Percentiles rank a stretch among this genome's conserved stretches.
Conservation (phyloP, 2,888 invertebrate genomes). For the Tetanocera ferruginea region DNA sequence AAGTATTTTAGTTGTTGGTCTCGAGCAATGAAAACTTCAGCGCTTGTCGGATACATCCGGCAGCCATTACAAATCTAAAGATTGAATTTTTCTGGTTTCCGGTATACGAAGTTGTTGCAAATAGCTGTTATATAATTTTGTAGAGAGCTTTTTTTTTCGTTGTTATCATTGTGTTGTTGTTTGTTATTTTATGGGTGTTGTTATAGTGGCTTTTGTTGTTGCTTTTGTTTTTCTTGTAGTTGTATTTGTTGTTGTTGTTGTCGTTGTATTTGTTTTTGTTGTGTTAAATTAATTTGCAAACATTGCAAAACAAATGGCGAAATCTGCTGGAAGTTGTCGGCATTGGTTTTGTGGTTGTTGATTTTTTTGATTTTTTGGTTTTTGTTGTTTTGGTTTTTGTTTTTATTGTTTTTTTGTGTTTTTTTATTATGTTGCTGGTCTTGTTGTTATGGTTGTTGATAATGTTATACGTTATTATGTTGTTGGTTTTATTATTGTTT, state of each 20-base stretch:
- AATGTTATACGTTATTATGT: not conserved
- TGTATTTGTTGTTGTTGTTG: not conserved
- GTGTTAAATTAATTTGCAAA: constrained; percentile 23
- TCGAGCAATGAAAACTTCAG: constrained; percentile 30
- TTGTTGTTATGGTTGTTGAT: not conserved
- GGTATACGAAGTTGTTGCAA: not conserved
- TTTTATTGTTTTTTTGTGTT: not conserved
- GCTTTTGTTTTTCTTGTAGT: not conserved
- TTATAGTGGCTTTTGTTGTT: not conserved
- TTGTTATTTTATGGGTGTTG: not conserved
- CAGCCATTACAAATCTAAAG: constrained; percentile 15
- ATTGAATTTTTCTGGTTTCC: constrained; percentile 35
- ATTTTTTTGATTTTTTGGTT: not conserved
- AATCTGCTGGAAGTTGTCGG: not conserved
- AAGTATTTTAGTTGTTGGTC: no score
- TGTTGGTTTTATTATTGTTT: not conserved
- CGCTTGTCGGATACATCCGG: constrained; percentile 26
- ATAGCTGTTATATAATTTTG: constrained; percentile 1
- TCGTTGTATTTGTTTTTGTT: constrained; percentile 9
- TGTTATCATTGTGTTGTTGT: not conserved
- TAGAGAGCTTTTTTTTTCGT: not conserved
- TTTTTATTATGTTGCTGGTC: not conserved
- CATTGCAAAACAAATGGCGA: constrained; percentile 16
- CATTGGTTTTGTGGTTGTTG: not conserved
- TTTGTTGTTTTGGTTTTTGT: not conserved